phyloP scores from a whole-genome alignment of 1,140 invertebrate genomes.

The Ephestia elutella region DNA sequence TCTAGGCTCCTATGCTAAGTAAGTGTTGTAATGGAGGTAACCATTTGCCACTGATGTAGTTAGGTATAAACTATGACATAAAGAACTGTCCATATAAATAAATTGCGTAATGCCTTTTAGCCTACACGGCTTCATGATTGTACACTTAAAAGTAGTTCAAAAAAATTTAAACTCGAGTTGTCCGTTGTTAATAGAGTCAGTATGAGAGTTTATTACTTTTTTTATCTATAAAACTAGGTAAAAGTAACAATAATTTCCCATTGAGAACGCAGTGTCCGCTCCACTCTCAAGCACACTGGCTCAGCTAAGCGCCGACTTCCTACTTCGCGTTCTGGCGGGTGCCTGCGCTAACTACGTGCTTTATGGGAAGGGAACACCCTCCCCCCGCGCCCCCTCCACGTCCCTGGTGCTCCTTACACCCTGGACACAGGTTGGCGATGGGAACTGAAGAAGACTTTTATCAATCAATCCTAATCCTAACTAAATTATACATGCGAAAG shows the following conservation, averaged over 20 bases:
- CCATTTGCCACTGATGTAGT: no score
- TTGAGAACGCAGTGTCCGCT: background rate
- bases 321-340: slow-evolving; percentile 57
- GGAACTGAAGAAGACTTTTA: no score
- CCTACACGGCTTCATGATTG: no score
- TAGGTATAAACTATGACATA: background rate
- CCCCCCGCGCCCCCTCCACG: slow-evolving; percentile 5
- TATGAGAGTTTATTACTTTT: no score
- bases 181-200: no score
- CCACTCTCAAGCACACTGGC: background rate
- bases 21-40: no score
- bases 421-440: background rate
- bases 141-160: no score
- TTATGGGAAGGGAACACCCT: slow-evolving; percentile 46
- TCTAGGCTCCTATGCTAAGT: no score
- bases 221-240: no score
- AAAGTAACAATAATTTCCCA: background rate
- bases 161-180: no score
- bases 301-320: slow-evolving; percentile 55
- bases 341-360: slow-evolving; percentile 51
- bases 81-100: background rate
- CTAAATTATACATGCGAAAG: no score
- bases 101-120: background rate
- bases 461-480: no score
- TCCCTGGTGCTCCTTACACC: background rate